phyloP scores from a whole-genome alignment of 2,797 vertebrate species.

The Pipistrellus pygmaeus region DNA sequence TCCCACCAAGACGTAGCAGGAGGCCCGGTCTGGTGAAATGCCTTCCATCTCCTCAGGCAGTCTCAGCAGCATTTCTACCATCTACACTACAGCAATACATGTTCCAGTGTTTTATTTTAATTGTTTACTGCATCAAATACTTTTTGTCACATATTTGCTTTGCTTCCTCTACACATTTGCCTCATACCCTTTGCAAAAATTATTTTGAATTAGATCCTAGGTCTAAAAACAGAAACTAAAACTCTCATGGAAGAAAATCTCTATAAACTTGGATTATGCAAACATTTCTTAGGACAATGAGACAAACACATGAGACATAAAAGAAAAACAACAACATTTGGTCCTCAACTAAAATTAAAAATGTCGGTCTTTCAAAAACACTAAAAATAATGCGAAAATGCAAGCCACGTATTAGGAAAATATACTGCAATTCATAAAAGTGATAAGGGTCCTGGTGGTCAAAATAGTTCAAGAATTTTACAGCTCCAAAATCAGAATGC shows the following conservation, averaged over 20 bases:
- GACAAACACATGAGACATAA: background rate
- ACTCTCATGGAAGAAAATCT: background rate
- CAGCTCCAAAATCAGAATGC: background rate
- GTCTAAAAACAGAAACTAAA: slow-evolving; percentile 37
- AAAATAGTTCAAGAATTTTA: background rate
- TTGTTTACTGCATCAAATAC: background rate
- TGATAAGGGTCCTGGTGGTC: background rate
- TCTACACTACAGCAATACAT: background rate
- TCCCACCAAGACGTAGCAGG: background rate
- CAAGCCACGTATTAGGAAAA: background rate
- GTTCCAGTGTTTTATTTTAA: background rate
- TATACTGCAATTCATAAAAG: background rate
- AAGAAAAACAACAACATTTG: background rate
- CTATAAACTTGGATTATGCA: background rate
- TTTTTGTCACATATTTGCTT: background rate
- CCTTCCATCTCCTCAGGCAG: background rate
- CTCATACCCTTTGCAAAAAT: background rate
- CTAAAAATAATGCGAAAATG: background rate
- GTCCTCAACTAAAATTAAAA: slow-evolving; percentile 30
- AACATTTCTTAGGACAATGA: background rate
- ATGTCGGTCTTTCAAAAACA: background rate
- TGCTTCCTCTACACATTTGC: background rate
- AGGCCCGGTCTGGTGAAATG: background rate
- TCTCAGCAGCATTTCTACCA: background rate
- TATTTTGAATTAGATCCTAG: background rate